A percentile compares a stretch with the other conserved stretches of the same genome.
Evolutionary conservation across 2,113 vertebrate genomes (phyloP).

Genomic region (Maccullochella peelii): DNA sequence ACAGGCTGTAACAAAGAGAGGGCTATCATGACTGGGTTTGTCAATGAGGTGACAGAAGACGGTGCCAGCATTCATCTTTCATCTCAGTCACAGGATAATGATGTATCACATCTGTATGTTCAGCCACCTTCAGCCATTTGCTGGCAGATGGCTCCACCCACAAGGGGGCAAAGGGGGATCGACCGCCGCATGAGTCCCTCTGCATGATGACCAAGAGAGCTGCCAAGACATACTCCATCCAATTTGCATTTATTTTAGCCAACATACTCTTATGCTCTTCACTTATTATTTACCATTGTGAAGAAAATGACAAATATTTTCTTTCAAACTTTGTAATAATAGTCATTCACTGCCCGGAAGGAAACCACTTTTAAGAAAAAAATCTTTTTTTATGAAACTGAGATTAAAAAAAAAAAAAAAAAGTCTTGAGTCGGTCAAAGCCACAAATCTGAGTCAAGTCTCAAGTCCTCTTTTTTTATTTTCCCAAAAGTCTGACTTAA

Average conservation of each 20-base stretch:
- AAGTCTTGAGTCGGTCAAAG: no score
- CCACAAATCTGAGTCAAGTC: background rate
- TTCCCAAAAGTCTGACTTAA: background rate
- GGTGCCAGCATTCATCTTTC: constrained; percentile 50
- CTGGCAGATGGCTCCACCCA: constrained; percentile 52
- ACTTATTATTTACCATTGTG: background rate
- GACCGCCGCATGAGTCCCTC: background rate
- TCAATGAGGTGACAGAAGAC: constrained; percentile 43
- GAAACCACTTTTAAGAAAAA: background rate
- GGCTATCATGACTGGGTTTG: constrained; percentile 19
- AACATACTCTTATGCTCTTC: background rate
- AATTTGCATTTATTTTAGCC: constrained; percentile 26
- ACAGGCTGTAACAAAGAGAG: constrained; percentile 14
- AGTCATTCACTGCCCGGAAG: background rate
- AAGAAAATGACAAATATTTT: constrained; percentile 4
- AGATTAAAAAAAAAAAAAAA: background rate
- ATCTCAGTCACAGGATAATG: constrained; percentile 48
- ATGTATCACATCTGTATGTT: constrained; percentile 67
- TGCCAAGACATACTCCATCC: constrained; percentile 17
- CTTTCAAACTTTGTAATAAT: background rate
- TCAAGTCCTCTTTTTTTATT: background rate
- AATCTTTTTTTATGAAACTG: background rate
- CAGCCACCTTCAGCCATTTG: constrained; percentile 31
- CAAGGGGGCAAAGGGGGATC: constrained; percentile 40
- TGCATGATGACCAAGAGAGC: constrained; percentile 16